Evolutionary conservation across 2,113 vertebrate genomes (phyloP).

Genomic region (Pantherophis guttatus): DNA sequence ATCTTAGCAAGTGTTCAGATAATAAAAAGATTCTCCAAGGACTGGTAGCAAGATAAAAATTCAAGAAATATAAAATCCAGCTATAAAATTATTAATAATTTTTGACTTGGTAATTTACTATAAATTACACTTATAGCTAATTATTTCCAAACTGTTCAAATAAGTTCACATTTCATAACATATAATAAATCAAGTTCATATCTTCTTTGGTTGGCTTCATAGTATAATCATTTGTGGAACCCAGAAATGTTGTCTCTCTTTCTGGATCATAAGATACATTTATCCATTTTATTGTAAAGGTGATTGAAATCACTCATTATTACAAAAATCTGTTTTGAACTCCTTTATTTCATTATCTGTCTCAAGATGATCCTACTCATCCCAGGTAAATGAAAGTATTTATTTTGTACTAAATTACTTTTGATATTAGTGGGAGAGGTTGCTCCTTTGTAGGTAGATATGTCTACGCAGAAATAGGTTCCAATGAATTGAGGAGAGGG

Average conservation of each 20-base stretch:
- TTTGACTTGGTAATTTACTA: not conserved
- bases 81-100: not conserved
- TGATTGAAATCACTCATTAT: not conserved
- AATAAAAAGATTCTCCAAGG: not conserved
- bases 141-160: not conserved
- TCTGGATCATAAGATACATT: not conserved
- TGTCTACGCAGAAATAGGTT: not conserved
- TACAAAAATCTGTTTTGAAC: not conserved
- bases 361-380: not conserved
- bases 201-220: not conserved
- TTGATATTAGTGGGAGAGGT: not conserved
- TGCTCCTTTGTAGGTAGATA: not conserved
- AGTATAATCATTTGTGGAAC: not conserved
- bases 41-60: not conserved
- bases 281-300: not conserved
- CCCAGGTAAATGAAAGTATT: not conserved
- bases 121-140: not conserved
- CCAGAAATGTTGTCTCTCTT: not conserved
- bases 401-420: not conserved
- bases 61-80: not conserved
- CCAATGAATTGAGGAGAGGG: not conserved
- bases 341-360: not conserved
- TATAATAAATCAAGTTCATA: not conserved
- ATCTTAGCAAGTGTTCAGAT: not conserved
- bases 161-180: not conserved